These are phyloP conservation scores for Sebastes reedi DNA, from an alignment of 2,797 vertebrate species.

Conservation along the genomic window DNA sequence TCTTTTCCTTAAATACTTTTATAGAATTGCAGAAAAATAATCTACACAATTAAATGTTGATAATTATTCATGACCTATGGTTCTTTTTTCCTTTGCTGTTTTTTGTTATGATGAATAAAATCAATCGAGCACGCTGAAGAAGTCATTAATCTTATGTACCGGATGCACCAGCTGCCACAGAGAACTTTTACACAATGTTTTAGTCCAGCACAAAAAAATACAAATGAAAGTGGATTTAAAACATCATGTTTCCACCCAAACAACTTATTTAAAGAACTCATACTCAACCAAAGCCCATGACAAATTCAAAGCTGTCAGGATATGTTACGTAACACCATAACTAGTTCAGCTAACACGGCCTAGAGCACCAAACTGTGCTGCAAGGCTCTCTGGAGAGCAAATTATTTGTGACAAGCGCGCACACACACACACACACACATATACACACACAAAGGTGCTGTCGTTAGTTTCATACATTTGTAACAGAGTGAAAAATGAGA, in stretches of 20 bases:
- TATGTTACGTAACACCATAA: slow-evolving; percentile 25
- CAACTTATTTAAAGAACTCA: neutral
- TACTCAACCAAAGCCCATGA: neutral
- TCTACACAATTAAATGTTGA: neutral
- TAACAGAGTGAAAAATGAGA: slow-evolving; percentile 10
- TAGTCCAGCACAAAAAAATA: too few relatives aligned
- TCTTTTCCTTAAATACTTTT: neutral
- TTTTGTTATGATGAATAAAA: neutral
- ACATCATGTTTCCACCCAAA: neutral
- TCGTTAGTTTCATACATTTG: slow-evolving; percentile 4
- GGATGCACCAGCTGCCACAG: too few relatives aligned
- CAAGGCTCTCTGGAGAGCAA: slow-evolving; percentile 20
- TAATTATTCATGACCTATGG: neutral
- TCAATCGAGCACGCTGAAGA: too few relatives aligned
- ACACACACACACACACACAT: neutral
- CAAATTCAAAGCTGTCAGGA: slow-evolving; percentile 33
- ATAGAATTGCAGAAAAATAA: neutral
- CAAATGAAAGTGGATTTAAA: neutral
- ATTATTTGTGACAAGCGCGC: slow-evolving; percentile 41
- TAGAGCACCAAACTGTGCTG: slow-evolving; percentile 3
- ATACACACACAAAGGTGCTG: neutral
- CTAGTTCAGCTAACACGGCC: slow-evolving; percentile 32
- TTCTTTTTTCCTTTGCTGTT: neutral
- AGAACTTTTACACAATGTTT: too few relatives aligned
- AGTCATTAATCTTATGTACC: too few relatives aligned